These are phyloP conservation scores for Rallus limicola DNA, from an alignment of 2,113 vertebrate genomes.

Conservation along the genomic window DNA sequence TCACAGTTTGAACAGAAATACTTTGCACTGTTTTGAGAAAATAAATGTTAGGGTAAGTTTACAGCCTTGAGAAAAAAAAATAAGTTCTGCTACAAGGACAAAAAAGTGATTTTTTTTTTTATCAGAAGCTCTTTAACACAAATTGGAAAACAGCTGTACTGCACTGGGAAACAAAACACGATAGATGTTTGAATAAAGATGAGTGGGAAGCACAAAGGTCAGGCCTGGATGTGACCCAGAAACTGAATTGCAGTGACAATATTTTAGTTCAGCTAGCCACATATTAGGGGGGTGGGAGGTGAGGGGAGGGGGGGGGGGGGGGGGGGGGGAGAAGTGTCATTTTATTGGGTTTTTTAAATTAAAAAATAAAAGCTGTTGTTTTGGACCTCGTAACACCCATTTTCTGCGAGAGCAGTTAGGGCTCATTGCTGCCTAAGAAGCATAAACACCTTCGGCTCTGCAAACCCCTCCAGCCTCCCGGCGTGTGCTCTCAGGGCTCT, in stretches of 20 bases:
- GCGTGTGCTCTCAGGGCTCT: fast-evolving
- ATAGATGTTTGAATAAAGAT: neutral
- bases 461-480: fast-evolving
- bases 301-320: no score
- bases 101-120: neutral
- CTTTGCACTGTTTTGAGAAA: neutral
- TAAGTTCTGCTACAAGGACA: neutral
- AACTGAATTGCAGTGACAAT: neutral
- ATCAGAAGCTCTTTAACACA: neutral
- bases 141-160: neutral
- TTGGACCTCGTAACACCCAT: neutral
- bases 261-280: neutral
- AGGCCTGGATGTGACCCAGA: neutral
- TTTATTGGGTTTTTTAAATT: no score
- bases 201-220: neutral
- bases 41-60: neutral
- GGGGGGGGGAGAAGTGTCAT: no score
- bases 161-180: neutral
- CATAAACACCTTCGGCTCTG: neutral
- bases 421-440: neutral
- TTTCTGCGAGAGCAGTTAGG: fast-evolving
- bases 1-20: neutral
- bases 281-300: no score
- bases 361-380: neutral
- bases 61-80: neutral